Evolutionary conservation across 1,140 invertebrate genomes (phyloP).

Genomic region (Hycleus phaleratus): DNA sequence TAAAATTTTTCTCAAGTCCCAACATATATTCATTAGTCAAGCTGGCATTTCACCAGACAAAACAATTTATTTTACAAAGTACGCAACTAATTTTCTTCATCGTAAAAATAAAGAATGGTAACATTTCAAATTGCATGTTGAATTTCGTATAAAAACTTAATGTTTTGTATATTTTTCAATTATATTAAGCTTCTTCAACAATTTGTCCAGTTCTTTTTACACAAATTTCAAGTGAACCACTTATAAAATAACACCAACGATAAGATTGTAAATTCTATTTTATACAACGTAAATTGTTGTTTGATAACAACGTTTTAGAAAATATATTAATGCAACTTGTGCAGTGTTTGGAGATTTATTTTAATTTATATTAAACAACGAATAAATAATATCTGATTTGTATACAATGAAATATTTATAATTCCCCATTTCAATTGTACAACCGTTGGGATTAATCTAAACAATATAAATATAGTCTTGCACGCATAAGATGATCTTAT

Average conservation of each 20-base stretch:
- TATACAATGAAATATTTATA: neutral
- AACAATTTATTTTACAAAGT: constrained; percentile 25
- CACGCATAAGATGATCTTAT: constrained; percentile 20
- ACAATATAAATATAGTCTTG: constrained; percentile 5
- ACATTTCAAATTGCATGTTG: constrained; percentile 20
- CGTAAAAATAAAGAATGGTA: constrained; percentile 10
- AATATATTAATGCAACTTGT: constrained; percentile 9
- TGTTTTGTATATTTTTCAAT: constrained; percentile 19
- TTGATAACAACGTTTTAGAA: constrained; percentile 12
- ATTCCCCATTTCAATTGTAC: neutral
- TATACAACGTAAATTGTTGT: constrained; percentile 13
- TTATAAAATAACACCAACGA: neutral
- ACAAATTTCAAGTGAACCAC: constrained; percentile 11
- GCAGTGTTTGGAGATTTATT: neutral
- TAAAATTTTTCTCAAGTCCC: constrained; percentile 19
- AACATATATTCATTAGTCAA: constrained; percentile 23
- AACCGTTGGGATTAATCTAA: constrained; percentile 13
- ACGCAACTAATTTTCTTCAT: constrained; percentile 19
- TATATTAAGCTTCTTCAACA: constrained; percentile 15
- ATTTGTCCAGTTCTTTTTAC: constrained; percentile 3
- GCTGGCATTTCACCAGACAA: constrained; percentile 20
- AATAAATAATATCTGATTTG: neutral
- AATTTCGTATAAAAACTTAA: constrained; percentile 19
- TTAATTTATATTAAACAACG: neutral
- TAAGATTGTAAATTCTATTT: constrained; percentile 11